Conservation (phyloP, 2,888 invertebrate genomes). For the Taphrorychus bicolor region DNA sequence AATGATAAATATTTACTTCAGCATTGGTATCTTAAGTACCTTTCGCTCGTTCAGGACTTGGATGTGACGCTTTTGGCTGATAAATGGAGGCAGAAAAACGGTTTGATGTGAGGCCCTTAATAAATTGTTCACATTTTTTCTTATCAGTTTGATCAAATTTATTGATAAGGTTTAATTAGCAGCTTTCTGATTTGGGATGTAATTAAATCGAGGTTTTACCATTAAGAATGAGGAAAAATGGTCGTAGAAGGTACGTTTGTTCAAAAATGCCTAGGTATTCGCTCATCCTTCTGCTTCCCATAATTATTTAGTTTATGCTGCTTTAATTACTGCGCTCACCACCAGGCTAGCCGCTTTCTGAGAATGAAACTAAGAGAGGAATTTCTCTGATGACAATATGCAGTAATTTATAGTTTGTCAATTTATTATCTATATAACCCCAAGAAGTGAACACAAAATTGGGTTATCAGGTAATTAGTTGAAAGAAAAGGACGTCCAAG, state of each 20-base stretch:
- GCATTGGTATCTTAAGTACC: conserved; percentile 9
- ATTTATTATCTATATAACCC: no score
- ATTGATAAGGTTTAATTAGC: conserved; percentile 20
- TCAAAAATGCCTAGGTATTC: neutral
- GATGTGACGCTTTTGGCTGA: neutral
- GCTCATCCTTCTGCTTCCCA: neutral
- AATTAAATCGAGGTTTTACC: conserved; percentile 5
- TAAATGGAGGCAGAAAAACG: neutral
- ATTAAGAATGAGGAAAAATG: neutral
- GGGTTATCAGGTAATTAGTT: conserved; percentile 33
- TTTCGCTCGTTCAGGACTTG: neutral
- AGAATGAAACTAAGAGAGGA: no score
- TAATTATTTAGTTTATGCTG: neutral
- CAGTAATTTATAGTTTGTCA: no score
- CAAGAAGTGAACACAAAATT: conserved; percentile 10
- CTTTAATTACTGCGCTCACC: neutral
- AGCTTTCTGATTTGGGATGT: conserved; percentile 15
- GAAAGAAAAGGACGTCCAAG: conserved; percentile 13
- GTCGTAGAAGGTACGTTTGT: no score
- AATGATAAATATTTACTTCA: conserved; percentile 38
- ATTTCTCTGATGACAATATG: no score
- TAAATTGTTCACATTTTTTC: conserved; percentile 5
- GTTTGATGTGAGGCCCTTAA: neutral
- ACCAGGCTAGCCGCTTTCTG: no score
- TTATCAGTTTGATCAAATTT: conserved; percentile 8